Percentiles rank a stretch among this genome's conserved stretches.
Conservation (phyloP, 2,797 vertebrate species). For the Chaenodraco wilsoni region DNA sequence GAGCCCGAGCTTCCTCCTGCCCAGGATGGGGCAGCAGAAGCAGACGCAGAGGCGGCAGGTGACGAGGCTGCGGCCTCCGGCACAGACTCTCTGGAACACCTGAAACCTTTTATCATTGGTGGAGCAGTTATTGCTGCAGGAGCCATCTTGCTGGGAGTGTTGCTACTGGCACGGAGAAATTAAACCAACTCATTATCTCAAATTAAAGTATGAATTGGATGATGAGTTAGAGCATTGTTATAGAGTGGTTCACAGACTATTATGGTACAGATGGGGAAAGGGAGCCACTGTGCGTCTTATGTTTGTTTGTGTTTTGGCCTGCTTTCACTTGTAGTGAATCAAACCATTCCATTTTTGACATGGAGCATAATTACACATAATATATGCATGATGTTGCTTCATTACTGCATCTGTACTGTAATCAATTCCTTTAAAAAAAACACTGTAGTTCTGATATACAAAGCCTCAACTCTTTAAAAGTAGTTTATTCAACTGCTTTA, state of each 20-base stretch:
- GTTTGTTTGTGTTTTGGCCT: constrained; percentile 52
- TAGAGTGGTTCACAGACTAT: constrained; percentile 77
- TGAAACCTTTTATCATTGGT: constrained; percentile 86
- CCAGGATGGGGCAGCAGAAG: constrained; percentile 78
- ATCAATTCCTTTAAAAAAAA: constrained; percentile 41
- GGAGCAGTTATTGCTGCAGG: constrained; percentile 83
- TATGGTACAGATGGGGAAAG: constrained; percentile 59
- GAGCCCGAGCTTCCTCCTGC: constrained; percentile 73
- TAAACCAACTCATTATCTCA: constrained; percentile 64
- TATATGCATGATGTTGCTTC: constrained; percentile 74
- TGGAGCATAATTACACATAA: constrained; percentile 56
- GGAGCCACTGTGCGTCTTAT: constrained; percentile 67
- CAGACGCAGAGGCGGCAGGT: constrained; percentile 67
- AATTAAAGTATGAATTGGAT: constrained; percentile 61
- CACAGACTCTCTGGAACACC: constrained; percentile 84
- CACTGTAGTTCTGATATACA: constrained; percentile 39
- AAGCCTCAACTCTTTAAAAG: constrained; percentile 42
- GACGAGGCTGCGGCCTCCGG: constrained; percentile 70
- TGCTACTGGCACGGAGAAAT: constrained; percentile 85
- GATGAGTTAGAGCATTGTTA: constrained; percentile 50
- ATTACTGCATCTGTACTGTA: constrained; percentile 55
- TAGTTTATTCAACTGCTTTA: constrained; percentile 55
- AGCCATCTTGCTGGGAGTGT: constrained; percentile 82
- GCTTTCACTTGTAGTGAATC: constrained; percentile 70
- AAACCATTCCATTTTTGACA: constrained; percentile 54